Evolutionary conservation across 2,797 vertebrate genomes (phyloP).

Genomic region (Jordanella pulchra): DNA sequence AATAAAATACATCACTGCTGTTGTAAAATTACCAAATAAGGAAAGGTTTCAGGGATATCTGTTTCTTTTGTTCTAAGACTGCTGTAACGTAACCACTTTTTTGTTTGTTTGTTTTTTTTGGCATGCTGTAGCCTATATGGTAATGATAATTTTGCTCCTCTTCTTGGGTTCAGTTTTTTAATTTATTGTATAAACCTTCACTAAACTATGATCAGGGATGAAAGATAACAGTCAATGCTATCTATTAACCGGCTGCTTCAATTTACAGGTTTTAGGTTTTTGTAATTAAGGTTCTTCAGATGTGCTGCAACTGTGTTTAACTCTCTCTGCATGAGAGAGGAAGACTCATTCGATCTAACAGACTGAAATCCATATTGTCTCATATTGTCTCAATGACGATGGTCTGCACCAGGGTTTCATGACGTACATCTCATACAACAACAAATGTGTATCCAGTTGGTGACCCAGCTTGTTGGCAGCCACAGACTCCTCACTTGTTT

Average conservation of each 20-base stretch:
- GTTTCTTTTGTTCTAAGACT: too few relatives aligned
- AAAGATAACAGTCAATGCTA: too few relatives aligned
- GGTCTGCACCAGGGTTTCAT: constrained; percentile 15
- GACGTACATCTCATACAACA: constrained; percentile 25
- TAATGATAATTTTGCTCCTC: too few relatives aligned
- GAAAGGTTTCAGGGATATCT: too few relatives aligned
- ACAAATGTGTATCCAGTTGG: constrained; percentile 55
- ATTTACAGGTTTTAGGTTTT: neutral
- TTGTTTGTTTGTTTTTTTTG: too few relatives aligned
- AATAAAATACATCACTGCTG: too few relatives aligned
- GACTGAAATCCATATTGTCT: constrained; percentile 16
- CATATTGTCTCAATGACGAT: constrained; percentile 7
- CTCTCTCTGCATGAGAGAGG: neutral
- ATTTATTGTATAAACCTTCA: too few relatives aligned
- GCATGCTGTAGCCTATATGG: too few relatives aligned
- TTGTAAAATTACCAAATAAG: too few relatives aligned
- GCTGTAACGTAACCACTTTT: too few relatives aligned
- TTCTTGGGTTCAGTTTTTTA: too few relatives aligned
- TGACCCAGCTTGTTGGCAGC: constrained; percentile 56
- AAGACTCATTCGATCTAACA: constrained; percentile 13
- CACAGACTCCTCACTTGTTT: constrained; percentile 53
- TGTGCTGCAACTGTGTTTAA: neutral
- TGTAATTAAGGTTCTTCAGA: neutral
- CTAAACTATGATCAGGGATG: too few relatives aligned
- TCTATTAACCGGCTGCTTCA: neutral